phyloP scores from a whole-genome alignment of 2,797 vertebrate species.

The Chromis chromis region DNA sequence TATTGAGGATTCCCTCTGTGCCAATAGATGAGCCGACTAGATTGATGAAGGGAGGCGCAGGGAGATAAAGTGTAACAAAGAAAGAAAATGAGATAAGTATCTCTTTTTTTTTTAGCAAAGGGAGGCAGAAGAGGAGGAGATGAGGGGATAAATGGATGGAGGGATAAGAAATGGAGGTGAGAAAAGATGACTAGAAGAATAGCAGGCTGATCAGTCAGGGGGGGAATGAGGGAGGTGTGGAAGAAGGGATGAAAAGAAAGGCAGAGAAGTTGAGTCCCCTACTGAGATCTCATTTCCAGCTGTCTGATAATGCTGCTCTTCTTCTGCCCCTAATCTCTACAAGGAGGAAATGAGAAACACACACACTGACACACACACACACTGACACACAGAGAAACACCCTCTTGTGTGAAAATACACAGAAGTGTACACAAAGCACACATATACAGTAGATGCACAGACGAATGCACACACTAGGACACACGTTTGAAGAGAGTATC shows the following conservation, averaged over 20 bases:
- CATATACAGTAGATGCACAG: background rate
- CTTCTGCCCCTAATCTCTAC: constrained; percentile 75
- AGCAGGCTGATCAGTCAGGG: constrained; percentile 16
- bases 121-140: background rate
- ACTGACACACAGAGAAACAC: constrained; percentile 29
- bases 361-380: constrained; percentile 51
- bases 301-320: constrained; percentile 77
- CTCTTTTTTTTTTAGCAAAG: background rate
- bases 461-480: background rate
- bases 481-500: background rate
- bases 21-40: background rate
- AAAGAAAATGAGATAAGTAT: constrained; percentile 13
- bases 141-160: constrained; percentile 22
- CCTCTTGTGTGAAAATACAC: constrained; percentile 48
- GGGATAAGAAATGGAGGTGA: constrained; percentile 21
- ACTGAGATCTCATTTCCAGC: constrained; percentile 81
- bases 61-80: background rate
- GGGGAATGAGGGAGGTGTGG: constrained; percentile 44
- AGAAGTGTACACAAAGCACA: constrained; percentile 9
- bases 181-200: constrained; percentile 29
- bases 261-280: constrained; percentile 53
- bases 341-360: constrained; percentile 78
- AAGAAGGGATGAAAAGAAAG: constrained; percentile 61
- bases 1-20: constrained; percentile 22
- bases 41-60: constrained; percentile 29